phyloP scores from a whole-genome alignment of 2,888 invertebrate species.

The Rhaphigaster nebulosa region DNA sequence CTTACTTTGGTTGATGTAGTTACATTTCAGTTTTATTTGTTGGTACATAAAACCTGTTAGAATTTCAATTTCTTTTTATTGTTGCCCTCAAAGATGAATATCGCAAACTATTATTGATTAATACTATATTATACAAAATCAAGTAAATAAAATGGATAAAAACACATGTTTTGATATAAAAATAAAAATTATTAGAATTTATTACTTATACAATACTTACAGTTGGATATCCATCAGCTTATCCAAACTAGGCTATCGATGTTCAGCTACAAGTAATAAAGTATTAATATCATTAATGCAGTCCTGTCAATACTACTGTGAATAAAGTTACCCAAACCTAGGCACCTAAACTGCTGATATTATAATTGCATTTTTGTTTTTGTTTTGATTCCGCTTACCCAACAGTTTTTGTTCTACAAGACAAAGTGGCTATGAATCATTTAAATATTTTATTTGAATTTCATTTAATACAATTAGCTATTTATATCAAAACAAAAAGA shows the following conservation, averaged over 20 bases:
- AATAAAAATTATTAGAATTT: background rate
- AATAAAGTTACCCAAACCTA: background rate
- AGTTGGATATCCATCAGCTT: background rate
- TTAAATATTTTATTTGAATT: background rate
- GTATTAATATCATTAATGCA: background rate
- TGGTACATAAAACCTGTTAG: background rate
- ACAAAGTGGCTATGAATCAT: background rate
- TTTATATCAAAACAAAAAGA: background rate
- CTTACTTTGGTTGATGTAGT: background rate
- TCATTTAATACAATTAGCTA: background rate
- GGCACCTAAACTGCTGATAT: background rate
- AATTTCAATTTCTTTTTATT: constrained; percentile 1
- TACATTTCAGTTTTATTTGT: constrained; percentile 34
- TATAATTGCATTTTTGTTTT: background rate
- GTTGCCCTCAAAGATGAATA: background rate
- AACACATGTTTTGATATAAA: background rate
- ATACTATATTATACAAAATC: background rate
- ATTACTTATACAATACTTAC: background rate
- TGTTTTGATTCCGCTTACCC: background rate
- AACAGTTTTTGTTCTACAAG: background rate
- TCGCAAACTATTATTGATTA: background rate
- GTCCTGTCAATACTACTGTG: background rate
- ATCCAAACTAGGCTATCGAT: background rate
- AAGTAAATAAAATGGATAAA: background rate
- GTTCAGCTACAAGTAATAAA: background rate